Conservation (phyloP, 2,113 vertebrate genomes). For the Rattus norvegicus region GRCr8 NC_086020.1:76511001-76511500, state of each 20-base stretch:
- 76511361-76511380: neutral
- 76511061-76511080: neutral
- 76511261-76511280: neutral
- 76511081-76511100: neutral
- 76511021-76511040: neutral
- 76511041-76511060: neutral
- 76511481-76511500: neutral
- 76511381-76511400: neutral
- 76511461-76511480: neutral
- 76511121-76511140: neutral
- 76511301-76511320: neutral
- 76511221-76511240: neutral
- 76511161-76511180: neutral
- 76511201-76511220: neutral
- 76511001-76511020: neutral
- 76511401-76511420: neutral
- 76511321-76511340: neutral
- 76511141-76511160: neutral
- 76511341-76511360: neutral
- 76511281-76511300: accelerated
- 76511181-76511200: neutral
- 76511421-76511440: neutral
- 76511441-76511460: neutral
- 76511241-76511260: neutral
- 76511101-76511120: neutral